Evolutionary conservation across 2,797 vertebrate genomes (phyloP).

Genomic region (Pseudochaenichthys georgianus): DNA sequence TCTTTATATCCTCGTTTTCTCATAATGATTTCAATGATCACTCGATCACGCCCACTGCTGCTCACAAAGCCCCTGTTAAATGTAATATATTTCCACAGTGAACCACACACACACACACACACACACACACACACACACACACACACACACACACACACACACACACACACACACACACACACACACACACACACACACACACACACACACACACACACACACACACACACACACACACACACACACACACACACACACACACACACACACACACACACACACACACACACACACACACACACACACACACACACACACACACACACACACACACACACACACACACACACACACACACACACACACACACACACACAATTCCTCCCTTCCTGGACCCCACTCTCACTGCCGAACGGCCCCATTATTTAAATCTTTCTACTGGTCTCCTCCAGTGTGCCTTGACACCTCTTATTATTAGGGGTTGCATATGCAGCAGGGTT

Average conservation of each 20-base stretch:
- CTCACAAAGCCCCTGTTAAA: slow-evolving; percentile 63
- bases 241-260: slow-evolving; percentile 16
- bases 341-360: slow-evolving; percentile 16
- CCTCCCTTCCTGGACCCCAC: slow-evolving; percentile 28
- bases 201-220: slow-evolving; percentile 14
- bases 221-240: slow-evolving; percentile 8
- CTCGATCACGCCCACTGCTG: slow-evolving; percentile 45
- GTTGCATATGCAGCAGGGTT: slow-evolving; percentile 42
- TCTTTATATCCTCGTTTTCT: slow-evolving; percentile 40
- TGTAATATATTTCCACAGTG: slow-evolving; percentile 58
- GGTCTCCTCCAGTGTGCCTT: slow-evolving; percentile 28
- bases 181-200: slow-evolving; percentile 24
- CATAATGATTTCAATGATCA: slow-evolving; percentile 47
- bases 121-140: neutral
- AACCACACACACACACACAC: slow-evolving; percentile 21
- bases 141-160: slow-evolving; percentile 15
- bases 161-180: slow-evolving; percentile 13
- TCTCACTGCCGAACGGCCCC: slow-evolving; percentile 20
- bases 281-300: slow-evolving; percentile 19
- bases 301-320: slow-evolving; percentile 3
- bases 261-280: slow-evolving; percentile 20
- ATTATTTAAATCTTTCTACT: slow-evolving; percentile 47
- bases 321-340: slow-evolving; percentile 15
- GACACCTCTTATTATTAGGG: slow-evolving; percentile 27
- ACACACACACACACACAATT: slow-evolving; percentile 2